Base-by-base conservation (phyloP, 2,113 vertebrate species). In the Hippopotamus amphibius region DNA sequence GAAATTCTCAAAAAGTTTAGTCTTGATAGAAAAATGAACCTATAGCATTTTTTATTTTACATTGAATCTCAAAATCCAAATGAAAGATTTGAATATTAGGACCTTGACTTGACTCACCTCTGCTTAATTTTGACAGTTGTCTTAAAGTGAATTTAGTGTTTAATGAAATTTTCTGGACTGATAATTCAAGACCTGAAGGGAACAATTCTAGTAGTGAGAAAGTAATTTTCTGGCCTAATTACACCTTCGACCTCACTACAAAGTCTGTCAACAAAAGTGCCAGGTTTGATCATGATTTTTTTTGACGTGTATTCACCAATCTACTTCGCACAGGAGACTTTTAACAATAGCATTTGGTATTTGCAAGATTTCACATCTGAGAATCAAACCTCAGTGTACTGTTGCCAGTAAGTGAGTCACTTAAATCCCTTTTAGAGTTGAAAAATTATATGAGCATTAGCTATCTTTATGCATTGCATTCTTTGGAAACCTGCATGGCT, bases 201-300 rank as follows among this genome's bases (percentile, higher is more conserved):
- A 98, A 97, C 97, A 97, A 98, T 98, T 97, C 96, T 97, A 96
- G 93, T 97, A 93, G 89, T 95, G 96, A 98, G 97, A 98, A 98
- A 98, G 98, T 97, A 97, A 98, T 98, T 98, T 98, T 98, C 97
- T 98, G 97, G 97, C 97, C 97, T 98, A 98, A 98, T 98, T 98
- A 98, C 96, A 98, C 97, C 96, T 97, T 97, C 97, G 97, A 97
- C 98, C 97, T 97, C 96, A 90, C 97, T 97, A 97, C 97, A 98
- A 98, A 98, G 96, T 97, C 97, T 98, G 97, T 97, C 98, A 98
- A 98, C 98, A 98, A 98, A 97, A 98, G 96, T 97, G 97, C 96
- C 97, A 98, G 93, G 96, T 98, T 98, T 98, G 98, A 98, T 98
- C 97, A 97, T 98, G 98, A 98, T 97, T 82, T 97, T 98, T 98